Percentiles rank a stretch among this genome's conserved stretches.
Conservation (phyloP, 2,797 vertebrate genomes). For the Chelonia mydas region DNA sequence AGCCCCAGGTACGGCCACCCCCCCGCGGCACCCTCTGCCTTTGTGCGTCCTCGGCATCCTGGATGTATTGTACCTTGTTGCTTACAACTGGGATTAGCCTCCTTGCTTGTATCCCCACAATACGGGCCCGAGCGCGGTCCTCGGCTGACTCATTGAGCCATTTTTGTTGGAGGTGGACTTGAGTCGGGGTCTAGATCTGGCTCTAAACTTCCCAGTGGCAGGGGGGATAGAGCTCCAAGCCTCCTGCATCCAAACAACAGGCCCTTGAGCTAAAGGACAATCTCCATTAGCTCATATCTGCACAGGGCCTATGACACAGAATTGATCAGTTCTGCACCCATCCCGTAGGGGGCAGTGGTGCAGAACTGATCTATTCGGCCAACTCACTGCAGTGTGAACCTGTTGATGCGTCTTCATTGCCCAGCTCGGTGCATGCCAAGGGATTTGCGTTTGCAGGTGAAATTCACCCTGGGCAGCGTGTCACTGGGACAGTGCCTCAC, state of each 20-base stretch:
- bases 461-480: no score
- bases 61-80: background rate
- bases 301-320: background rate
- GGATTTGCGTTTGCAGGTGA: background rate
- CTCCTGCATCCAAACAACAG: background rate
- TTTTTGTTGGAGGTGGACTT: background rate
- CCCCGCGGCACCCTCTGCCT: constrained; percentile 11
- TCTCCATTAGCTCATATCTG: background rate
- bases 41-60: background rate
- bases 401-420: background rate
- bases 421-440: background rate
- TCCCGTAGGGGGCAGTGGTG: background rate
- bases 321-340: background rate
- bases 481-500: fast-evolving
- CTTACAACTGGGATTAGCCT: background rate
- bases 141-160: background rate
- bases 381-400: background rate
- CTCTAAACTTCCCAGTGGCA: background rate
- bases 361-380: background rate
- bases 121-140: background rate
- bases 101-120: background rate
- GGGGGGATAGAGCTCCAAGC: background rate
- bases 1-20: constrained; percentile 68
- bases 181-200: background rate
- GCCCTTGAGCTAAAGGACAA: background rate